phyloP scores from a whole-genome alignment of 2,113 vertebrate species.

The Brachyhypopomus occidentalis region DNA sequence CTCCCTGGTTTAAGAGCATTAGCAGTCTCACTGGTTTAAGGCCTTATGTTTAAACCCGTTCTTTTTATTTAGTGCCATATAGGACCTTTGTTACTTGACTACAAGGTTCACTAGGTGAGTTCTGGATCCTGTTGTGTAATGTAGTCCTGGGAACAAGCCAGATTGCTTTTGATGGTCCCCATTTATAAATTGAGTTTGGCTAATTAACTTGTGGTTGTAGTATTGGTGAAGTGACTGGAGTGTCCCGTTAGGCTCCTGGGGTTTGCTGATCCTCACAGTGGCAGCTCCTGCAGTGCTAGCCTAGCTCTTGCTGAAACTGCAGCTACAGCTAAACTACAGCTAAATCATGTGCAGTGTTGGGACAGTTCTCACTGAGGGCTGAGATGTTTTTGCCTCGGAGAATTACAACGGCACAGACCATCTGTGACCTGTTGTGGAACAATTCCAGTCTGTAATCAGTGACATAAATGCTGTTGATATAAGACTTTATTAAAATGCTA shows the following conservation, averaged over 20 bases:
- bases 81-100: background rate
- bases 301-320: background rate
- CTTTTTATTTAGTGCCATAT: background rate
- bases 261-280: background rate
- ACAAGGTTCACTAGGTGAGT: background rate
- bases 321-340: constrained; percentile 13
- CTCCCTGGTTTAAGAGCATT: background rate
- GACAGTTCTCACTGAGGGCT: background rate
- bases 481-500: background rate
- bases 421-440: background rate
- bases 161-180: constrained; percentile 22
- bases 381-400: background rate
- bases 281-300: background rate
- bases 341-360: background rate
- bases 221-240: background rate
- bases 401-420: background rate
- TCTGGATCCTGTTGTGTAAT: background rate
- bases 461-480: background rate
- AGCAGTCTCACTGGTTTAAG: background rate
- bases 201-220: constrained; percentile 14
- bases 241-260: background rate
- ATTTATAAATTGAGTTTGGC: constrained; percentile 12
- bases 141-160: background rate
- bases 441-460: background rate
- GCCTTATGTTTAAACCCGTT: background rate